Conservation (phyloP, 1,140 invertebrate genomes). For the Argopecten irradians region DNA sequence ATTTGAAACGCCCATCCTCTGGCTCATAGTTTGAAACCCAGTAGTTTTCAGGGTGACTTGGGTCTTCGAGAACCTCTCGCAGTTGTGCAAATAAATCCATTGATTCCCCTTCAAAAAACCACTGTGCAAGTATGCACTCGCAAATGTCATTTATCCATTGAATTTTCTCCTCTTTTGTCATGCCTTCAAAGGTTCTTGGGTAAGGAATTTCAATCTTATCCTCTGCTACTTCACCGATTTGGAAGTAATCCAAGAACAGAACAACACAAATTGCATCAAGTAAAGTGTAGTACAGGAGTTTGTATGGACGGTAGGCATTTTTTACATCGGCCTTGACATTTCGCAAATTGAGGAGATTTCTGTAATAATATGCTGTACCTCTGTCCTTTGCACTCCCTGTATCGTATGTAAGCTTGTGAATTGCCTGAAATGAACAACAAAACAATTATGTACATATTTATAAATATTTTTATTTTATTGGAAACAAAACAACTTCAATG, state of each 20-base stretch:
- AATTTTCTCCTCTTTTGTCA: slow-evolving; percentile 1
- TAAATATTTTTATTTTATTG: no score
- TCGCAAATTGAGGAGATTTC: slow-evolving; percentile 30
- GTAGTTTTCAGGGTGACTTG: slow-evolving; percentile 38
- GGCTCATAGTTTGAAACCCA: not conserved
- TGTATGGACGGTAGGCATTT: slow-evolving; percentile 37
- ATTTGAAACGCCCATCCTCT: slow-evolving; percentile 36
- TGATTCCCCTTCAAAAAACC: slow-evolving; percentile 17
- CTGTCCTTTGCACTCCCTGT: no score
- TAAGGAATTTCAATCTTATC: no score
- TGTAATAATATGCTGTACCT: slow-evolving; percentile 33
- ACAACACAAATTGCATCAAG: not conserved
- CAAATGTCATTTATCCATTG: slow-evolving; percentile 29
- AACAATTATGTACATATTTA: no score
- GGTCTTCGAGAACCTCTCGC: slow-evolving; percentile 26
- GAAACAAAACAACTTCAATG: no score
- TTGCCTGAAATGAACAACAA: slow-evolving; percentile 48
- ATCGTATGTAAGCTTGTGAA: slow-evolving; percentile 35
- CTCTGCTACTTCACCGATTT: not conserved
- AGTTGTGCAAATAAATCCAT: slow-evolving; percentile 22
- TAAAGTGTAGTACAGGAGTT: slow-evolving; percentile 27
- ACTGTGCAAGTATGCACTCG: not conserved
- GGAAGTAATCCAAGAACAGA: slow-evolving; percentile 29
- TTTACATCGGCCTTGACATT: slow-evolving; percentile 30
- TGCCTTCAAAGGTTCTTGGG: not conserved